These are phyloP conservation scores for Chloroceryle amazona DNA, from an alignment of 2,797 vertebrate genomes.

Conservation along the genomic window DNA sequence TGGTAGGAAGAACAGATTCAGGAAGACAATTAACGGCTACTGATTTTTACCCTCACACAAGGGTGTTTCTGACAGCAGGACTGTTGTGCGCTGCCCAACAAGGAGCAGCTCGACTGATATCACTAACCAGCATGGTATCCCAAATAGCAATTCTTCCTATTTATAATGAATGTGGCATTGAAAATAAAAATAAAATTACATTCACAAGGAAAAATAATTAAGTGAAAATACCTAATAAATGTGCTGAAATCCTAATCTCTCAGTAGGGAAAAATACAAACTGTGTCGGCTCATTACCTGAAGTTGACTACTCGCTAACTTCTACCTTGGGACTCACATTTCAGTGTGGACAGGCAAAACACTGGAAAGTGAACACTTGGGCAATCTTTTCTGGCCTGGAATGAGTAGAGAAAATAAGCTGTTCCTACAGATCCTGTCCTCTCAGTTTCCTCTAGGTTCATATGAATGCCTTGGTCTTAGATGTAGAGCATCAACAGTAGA, in stretches of 20 bases:
- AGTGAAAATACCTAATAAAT: conserved; percentile 1
- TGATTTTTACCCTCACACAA: not conserved
- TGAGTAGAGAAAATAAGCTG: not conserved
- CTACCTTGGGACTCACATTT: not conserved
- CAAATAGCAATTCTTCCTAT: not conserved
- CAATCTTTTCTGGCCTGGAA: not conserved
- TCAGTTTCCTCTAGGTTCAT: not conserved
- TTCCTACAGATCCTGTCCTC: not conserved
- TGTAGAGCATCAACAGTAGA: not conserved
- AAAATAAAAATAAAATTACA: not conserved
- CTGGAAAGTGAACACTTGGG: not conserved
- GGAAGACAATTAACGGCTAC: not conserved
- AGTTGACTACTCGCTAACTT: not conserved
- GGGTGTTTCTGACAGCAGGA: not conserved
- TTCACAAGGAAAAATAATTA: not conserved
- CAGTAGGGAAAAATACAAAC: not conserved
- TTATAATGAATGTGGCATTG: not conserved
- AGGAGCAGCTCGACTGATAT: not conserved
- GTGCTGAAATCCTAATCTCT: not conserved
- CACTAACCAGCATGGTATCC: not conserved
- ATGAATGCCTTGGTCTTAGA: not conserved
- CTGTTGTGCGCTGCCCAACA: not conserved
- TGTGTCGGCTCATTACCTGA: not conserved
- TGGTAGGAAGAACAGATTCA: not conserved
- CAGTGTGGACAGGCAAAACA: not conserved